These are phyloP conservation scores for Tachina grossa DNA, from an alignment of 2,888 invertebrate species.

Conservation along the genomic window DNA sequence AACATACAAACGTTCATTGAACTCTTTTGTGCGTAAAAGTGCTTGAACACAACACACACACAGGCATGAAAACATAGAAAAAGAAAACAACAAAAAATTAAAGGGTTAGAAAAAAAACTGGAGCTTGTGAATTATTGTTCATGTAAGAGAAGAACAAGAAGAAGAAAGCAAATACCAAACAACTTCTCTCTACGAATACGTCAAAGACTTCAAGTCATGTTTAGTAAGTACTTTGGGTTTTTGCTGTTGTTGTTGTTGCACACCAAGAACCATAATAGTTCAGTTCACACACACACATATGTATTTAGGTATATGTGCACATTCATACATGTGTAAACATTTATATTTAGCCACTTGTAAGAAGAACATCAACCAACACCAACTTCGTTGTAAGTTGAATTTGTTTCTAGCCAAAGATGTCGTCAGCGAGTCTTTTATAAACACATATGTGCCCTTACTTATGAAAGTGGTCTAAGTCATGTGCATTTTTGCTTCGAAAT, in stretches of 20 bases:
- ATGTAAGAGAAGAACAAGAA: neutral
- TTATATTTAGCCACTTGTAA: conserved; percentile 1
- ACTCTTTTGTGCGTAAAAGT: conserved; percentile 64
- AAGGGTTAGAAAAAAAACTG: conserved; percentile 52
- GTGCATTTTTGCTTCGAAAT: too few species aligned
- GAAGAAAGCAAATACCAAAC: conserved; percentile 10
- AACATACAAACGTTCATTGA: conserved; percentile 50
- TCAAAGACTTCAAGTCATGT: conserved; percentile 54
- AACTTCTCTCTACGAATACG: conserved; percentile 45
- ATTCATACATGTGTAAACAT: neutral
- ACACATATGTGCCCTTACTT: too few species aligned
- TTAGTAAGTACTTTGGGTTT: neutral
- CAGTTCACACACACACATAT: neutral
- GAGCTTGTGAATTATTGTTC: conserved; percentile 44
- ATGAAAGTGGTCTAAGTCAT: too few species aligned
- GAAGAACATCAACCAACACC: conserved; percentile 2
- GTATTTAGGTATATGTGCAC: neutral
- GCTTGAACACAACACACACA: conserved; percentile 25
- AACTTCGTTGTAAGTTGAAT: conserved; percentile 35
- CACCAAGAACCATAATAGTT: conserved; percentile 8
- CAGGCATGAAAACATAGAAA: neutral
- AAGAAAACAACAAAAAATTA: conserved; percentile 8
- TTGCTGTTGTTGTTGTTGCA: conserved; percentile 1
- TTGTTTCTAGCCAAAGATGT: conserved; percentile 49
- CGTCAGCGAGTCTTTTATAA: conserved; percentile 28